These are phyloP conservation scores for Oryctes rhinoceros DNA, from an alignment of 1,140 invertebrate species.

Conservation along the genomic window DNA sequence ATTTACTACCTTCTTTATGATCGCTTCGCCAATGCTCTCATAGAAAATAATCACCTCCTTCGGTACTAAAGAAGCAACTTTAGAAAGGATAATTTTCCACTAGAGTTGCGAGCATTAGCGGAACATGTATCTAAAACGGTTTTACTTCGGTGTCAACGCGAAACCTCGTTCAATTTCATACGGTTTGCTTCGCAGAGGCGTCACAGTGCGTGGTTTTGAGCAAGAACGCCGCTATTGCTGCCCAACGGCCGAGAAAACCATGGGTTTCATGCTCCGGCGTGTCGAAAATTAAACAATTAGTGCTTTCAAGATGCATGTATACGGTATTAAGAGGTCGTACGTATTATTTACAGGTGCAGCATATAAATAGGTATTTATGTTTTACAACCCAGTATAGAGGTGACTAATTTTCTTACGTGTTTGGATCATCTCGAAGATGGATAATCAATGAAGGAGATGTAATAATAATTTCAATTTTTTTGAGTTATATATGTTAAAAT, in stretches of 20 bases:
- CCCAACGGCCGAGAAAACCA: conserved; percentile 22
- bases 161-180: background rate
- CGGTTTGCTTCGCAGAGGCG: background rate
- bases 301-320: background rate
- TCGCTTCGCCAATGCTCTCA: too few relatives aligned
- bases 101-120: background rate
- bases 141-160: background rate
- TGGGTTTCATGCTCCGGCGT: conserved; percentile 21
- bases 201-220: background rate
- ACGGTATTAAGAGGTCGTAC: too few relatives aligned
- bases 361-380: too few relatives aligned
- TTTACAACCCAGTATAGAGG: too few relatives aligned
- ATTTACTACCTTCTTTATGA: too few relatives aligned
- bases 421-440: too few relatives aligned
- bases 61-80: background rate
- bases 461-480: too few relatives aligned
- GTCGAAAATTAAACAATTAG: conserved; percentile 32
- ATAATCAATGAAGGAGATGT: too few relatives aligned
- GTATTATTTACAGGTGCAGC: background rate
- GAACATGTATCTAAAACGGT: background rate
- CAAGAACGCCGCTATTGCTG: background rate
- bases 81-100: background rate
- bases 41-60: too few relatives aligned
- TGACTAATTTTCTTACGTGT: too few relatives aligned
- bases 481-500: too few relatives aligned